Evolutionary conservation across 2,113 vertebrate genomes (phyloP), one percentile per base, ranked within the genome.

Genomic region (Macquaria ambigua): DNA sequence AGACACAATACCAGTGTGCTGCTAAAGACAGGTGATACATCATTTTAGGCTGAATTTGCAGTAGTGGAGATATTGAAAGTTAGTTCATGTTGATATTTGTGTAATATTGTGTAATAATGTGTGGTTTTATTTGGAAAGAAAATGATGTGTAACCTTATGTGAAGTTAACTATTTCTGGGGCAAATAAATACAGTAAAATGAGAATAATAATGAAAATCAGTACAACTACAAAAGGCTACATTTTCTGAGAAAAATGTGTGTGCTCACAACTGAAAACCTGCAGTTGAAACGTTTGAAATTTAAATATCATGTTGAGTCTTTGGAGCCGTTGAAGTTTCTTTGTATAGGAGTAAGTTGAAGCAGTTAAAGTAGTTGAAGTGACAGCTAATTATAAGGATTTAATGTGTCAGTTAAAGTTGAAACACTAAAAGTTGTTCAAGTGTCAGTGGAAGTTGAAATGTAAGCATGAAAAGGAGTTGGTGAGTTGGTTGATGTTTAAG

Each of bases 1-100:
- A 64, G 58, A n/a, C 23, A n/a, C 21, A 23, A 68, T 71, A 61
- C 74, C 28, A 53, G 70, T 37, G 28, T 77, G 58, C 31, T 68
- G 55, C 83, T 50, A 3, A 50, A 76, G 55, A 43, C 62, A 62
- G 56, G 41, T 12, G 48, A 78, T 58, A 18, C 28, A 21, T 25
- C n/a, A 28, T 15, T 66, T 69, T 37, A 25, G 48, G 18, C 7
- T 28, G 64, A 64, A 66, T 63, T 39, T 66, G 6, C 16, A 50
- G n/a, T 4, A 46, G 25, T 25, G 15, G 39, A 16, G 10, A 37
- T 14, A 23, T 25, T 37, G 9, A 41, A 58, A 56, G 14, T 34
- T 23, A 5, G 25, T 20, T 74, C 58, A 53, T 43, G 59, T 21
- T 28, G 56, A 52, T 62, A 25, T 76, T 28, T 75, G 34, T 41